Base-by-base conservation (phyloP, 2,888 invertebrate genomes). In the Sceliomorpha sp. region DNA sequence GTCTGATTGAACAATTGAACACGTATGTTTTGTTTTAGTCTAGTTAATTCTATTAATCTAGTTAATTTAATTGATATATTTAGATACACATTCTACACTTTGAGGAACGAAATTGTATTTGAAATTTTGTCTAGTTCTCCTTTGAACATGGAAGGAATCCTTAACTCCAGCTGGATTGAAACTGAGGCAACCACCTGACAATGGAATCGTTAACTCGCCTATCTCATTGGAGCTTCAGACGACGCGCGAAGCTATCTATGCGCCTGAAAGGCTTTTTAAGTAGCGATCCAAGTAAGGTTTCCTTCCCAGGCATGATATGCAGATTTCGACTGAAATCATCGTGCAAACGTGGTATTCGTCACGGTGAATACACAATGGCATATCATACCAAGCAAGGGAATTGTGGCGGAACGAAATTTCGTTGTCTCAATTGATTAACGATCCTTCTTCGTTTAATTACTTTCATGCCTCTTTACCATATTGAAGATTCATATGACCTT, bases 211-310 rank as follows among this genome's bases (percentile, higher is more conserved):
- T 36, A 44, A 44, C 10, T 15, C 5, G n/a, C 9, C 42, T 55
- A 42, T 51, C 40, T 51, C 32, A 40, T 32, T 42, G 36, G 14
- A 36, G 14, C 26, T 39, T 42, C 24, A n/a, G 14, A 20, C 32
- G 34, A 42, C 42, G 34, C 9, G 6, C 29, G n/a, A n/a, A n/a
- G n/a, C 24, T 51, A 51, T 51, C 51, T 40, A 31, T 20, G 32
- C 20, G 8, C 44, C 36, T 14, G 36, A 36, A 36, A 36, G 2
- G n/a, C 9, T 53, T 53, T 53, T 53, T 32, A 3, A 42, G 13
- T 34, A 15, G 27, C 27, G 20, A 12, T 44, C 13, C 1, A 1
- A 6, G 13, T 15, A 27, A 10, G 26, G 44, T 44, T 55, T 51
- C 31, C 31, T 24, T 27, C 15, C n/a, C 12, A 8, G 20, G 29